These are phyloP conservation scores for Heteronetta atricapilla DNA, from an alignment of 2,113 vertebrate genomes.

Conservation along the genomic window DNA sequence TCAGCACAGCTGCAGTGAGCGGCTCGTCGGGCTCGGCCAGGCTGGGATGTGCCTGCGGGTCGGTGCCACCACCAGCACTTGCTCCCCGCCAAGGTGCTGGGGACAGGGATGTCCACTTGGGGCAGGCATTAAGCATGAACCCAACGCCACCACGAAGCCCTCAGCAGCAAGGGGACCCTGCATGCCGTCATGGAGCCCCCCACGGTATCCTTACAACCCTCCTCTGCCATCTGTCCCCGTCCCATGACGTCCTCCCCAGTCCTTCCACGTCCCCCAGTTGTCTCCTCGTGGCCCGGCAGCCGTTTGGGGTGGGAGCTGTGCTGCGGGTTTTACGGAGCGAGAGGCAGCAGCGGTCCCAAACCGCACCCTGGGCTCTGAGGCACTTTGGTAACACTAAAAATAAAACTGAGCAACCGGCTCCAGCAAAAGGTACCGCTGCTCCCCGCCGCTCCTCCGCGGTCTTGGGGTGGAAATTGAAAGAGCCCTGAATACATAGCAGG, in stretches of 20 bases:
- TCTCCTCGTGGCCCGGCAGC: background rate
- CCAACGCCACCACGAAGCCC: background rate
- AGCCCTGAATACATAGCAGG: background rate
- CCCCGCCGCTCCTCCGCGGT: background rate
- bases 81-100: rapidly evolving
- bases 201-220: rapidly evolving
- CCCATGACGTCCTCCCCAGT: rapidly evolving
- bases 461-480: slow-evolving; percentile 49
- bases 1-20: background rate
- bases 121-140: background rate
- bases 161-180: background rate
- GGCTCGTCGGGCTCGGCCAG: background rate
- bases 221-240: background rate
- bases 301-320: rapidly evolving
- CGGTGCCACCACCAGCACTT: rapidly evolving
- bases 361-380: background rate
- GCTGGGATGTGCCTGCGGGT: rapidly evolving
- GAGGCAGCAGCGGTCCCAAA: background rate
- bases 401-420: background rate
- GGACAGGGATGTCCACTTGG: background rate
- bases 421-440: background rate
- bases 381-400: background rate
- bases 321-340: background rate
- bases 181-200: rapidly evolving
- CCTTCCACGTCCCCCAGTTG: background rate